Percentiles rank a stretch among this genome's conserved stretches.
Evolutionary conservation across 2,113 vertebrate genomes (phyloP).

Genomic region (Microtus richardsoni): DNA sequence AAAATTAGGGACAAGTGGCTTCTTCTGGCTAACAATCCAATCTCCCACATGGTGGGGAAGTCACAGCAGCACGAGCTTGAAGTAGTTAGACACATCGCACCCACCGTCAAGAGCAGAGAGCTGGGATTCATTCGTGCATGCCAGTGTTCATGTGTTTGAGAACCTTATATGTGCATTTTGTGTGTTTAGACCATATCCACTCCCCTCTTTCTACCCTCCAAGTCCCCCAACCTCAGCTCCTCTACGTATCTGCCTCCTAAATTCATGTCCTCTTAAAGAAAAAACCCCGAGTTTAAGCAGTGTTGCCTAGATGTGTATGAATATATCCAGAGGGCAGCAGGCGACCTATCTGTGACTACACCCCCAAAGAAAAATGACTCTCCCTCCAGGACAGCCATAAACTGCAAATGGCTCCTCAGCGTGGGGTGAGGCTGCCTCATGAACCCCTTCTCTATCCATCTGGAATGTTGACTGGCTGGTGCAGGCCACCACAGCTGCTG

Average conservation of each 20-base stretch:
- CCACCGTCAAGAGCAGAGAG: not conserved
- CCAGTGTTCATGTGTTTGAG: not conserved
- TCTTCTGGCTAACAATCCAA: not conserved
- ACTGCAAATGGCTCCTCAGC: not conserved
- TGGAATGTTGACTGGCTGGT: not conserved
- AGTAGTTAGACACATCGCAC: not conserved
- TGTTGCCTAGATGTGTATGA: too few relatives aligned
- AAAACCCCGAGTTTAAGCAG: not conserved
- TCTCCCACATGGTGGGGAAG: not conserved
- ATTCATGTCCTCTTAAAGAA: not conserved
- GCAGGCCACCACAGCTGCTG: too few relatives aligned
- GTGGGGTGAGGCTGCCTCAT: too few relatives aligned
- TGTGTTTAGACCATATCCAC: too few relatives aligned
- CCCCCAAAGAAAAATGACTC: not conserved
- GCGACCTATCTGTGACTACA: not conserved
- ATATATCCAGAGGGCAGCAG: not conserved
- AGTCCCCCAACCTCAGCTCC: not conserved
- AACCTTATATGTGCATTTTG: not conserved
- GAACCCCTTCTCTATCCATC: not conserved
- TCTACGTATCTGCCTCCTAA: not conserved
- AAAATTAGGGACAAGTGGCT: not conserved
- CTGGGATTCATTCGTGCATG: too few relatives aligned
- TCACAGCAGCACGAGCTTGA: not conserved
- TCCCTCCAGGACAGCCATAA: not conserved
- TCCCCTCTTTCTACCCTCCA: not conserved